Conservation (phyloP, 2,888 invertebrate genomes). For the Clitarchus hookeri region DNA sequence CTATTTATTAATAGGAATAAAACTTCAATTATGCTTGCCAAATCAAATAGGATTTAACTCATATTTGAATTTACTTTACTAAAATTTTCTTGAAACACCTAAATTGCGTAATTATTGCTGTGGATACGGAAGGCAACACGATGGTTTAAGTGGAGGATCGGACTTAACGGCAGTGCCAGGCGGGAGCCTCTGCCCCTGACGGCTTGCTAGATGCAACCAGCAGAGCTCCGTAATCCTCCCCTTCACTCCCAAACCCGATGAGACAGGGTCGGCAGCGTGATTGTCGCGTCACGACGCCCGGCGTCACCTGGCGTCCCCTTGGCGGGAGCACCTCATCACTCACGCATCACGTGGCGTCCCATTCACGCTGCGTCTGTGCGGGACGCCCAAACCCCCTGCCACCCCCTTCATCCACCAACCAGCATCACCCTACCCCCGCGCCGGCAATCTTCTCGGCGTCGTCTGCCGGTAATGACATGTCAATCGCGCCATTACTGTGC, state of each 20-base stretch:
- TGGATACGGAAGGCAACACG: not conserved
- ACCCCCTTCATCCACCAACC: no score
- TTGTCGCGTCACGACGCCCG: not conserved
- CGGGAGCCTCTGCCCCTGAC: not conserved
- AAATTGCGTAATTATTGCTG: not conserved
- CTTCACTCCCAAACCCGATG: no score
- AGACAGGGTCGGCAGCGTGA: not conserved
- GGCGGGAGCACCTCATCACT: not conserved
- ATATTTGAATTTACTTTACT: no score
- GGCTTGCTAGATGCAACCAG: not conserved
- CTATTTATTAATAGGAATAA: no score
- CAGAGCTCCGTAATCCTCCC: not conserved
- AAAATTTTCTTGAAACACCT: no score
- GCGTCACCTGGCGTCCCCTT: not conserved
- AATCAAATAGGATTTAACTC: no score
- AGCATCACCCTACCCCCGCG: not conserved
- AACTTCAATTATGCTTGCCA: no score
- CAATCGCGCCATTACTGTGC: slow-evolving; percentile 25
- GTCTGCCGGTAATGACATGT: slow-evolving; percentile 28
- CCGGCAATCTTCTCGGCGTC: slow-evolving; percentile 9
- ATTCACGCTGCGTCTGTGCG: not conserved
- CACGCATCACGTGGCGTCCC: slow-evolving; percentile 19
- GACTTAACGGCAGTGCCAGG: no score
- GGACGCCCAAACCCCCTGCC: not conserved
- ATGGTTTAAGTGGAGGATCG: no score